Evolutionary conservation across 2,888 invertebrate genomes (phyloP), one percentile per base, ranked within the genome.

Genomic region (Drosophila affinis): DNA sequence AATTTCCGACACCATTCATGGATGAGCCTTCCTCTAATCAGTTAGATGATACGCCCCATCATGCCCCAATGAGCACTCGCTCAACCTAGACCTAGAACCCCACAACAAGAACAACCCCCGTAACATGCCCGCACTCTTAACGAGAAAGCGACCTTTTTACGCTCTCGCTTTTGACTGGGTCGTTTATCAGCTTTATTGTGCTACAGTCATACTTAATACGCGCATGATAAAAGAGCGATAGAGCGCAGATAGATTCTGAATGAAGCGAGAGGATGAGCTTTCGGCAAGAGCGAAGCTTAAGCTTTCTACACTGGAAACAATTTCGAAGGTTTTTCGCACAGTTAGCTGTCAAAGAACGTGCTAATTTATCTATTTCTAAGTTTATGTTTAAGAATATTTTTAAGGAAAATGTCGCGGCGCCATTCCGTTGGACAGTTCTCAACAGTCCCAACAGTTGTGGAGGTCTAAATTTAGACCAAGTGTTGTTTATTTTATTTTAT

Each of bases 401-500:
- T 49, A 61, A 76, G 52, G 58, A 59, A 75, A 74, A 47, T 70
- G 72, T 71, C 72, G 72, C 53, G 75, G 29, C 54, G 54, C 21
- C 46, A 29, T 64, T 58, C 47, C 48, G 48, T 59, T 49, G 44
- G 52, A 47, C 58, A 71, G 65, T 54, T 45, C 71, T 71, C 64
- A 72, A 86, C 71, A 63, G 49, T 58, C 62, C 58, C 60, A 71
- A 73, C 78, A 80, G 83, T 71, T 83, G 76, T 81, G 67, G 56
- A 62, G 49, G 18, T 17, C 57, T 72, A 67, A 60, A 56, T 73
- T 67, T 69, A 63, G 72, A 72, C 54, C 55, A 29, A 53, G 59
- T 53, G 60, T 67, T 72, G 84, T 87, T 84, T 87, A 72, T 79
- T 87, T 87, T 79, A 87, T 79, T 74, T 87, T 68, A 81, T 81